Percentiles rank a stretch among this genome's conserved stretches.
phyloP scores from a whole-genome alignment of 2,113 vertebrate species.

The Gobio gobio region DNA sequence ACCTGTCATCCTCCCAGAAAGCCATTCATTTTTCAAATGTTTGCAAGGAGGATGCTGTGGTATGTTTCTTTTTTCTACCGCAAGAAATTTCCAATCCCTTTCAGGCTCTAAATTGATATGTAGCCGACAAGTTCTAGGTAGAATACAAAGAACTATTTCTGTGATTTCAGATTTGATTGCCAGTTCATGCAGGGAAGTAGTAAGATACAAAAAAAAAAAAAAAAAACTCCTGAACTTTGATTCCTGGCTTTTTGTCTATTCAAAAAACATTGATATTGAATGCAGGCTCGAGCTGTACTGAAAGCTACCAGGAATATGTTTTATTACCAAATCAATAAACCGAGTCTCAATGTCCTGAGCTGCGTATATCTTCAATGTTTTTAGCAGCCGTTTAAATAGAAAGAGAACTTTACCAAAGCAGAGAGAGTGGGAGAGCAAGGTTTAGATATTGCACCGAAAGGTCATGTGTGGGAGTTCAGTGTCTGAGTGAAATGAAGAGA shows the following conservation, averaged over 20 bases:
- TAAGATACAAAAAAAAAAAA: background rate
- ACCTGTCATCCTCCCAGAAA: constrained; percentile 63
- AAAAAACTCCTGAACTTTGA: constrained; percentile 20
- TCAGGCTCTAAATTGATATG: constrained; percentile 37
- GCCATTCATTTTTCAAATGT: constrained; percentile 56
- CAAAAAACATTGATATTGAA: background rate
- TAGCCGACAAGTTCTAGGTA: background rate
- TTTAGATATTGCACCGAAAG: constrained; percentile 45
- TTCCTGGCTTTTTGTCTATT: constrained; percentile 25
- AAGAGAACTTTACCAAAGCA: constrained; percentile 34
- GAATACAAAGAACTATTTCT: constrained; percentile 22
- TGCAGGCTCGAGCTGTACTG: background rate
- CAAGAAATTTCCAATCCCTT: constrained; percentile 28
- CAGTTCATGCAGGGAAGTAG: constrained; percentile 16
- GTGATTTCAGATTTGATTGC: constrained; percentile 30
- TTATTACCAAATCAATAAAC: constrained; percentile 20
- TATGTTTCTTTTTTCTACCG: constrained; percentile 32
- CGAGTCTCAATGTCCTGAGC: background rate
- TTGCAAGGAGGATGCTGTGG: constrained; percentile 37
- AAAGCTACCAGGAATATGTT: constrained; percentile 22
- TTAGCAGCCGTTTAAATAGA: constrained; percentile 26
- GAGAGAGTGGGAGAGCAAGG: constrained; percentile 24
- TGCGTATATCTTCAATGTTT: background rate
- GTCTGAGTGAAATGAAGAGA: constrained; percentile 69
- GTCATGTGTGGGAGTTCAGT: constrained; percentile 61